Evolutionary conservation across 2,113 vertebrate genomes (phyloP).

Genomic region (Hemiprocne comata): DNA sequence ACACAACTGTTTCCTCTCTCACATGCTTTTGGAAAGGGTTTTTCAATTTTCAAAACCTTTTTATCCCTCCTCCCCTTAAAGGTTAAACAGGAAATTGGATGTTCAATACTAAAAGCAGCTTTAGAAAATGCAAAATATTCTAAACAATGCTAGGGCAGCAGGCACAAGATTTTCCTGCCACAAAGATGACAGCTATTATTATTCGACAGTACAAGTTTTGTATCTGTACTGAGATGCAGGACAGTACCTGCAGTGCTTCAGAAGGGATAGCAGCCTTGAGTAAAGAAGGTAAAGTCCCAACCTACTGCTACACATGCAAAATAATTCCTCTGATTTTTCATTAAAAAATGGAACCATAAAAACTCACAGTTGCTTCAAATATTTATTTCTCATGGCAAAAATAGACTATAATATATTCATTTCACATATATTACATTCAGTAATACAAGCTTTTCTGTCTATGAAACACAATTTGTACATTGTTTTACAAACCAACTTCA

Average conservation of each 20-base stretch:
- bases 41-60: not conserved
- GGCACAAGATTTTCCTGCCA: not conserved
- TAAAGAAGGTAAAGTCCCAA: not conserved
- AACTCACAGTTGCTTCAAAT: conserved; percentile 61
- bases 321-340: not conserved
- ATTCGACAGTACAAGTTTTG: not conserved
- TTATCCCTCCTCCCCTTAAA: not conserved
- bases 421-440: conserved; percentile 81
- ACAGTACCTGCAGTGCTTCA: not conserved
- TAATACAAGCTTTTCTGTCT: conserved; percentile 72
- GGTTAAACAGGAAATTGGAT: not conserved
- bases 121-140: not conserved
- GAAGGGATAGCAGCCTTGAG: not conserved
- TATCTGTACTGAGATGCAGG: not conserved
- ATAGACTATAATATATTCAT: conserved; percentile 79
- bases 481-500: conserved; percentile 73
- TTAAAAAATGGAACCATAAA: not conserved
- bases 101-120: not conserved
- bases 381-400: conserved; percentile 83
- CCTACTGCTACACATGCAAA: not conserved
- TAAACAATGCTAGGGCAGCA: not conserved
- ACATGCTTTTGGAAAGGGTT: not conserved
- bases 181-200: not conserved
- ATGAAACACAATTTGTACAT: conserved; percentile 75
- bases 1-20: not conserved